These are phyloP conservation scores for Heterotis niloticus DNA, from an alignment of 2,113 vertebrate genomes.

Conservation along the genomic window DNA sequence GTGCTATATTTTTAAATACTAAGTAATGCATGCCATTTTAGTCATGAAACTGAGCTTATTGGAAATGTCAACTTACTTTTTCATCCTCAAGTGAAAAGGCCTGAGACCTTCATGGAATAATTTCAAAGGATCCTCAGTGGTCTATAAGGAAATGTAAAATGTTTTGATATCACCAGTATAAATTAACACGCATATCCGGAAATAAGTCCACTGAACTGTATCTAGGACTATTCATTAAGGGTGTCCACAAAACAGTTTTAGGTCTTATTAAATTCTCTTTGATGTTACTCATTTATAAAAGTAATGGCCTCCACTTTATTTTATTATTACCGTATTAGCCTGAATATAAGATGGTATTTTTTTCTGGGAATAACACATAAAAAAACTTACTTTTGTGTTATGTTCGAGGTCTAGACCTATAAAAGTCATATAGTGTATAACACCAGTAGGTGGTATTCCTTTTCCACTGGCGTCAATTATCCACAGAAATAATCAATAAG, in stretches of 20 bases:
- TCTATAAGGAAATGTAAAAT: background rate
- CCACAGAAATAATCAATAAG: too few species aligned
- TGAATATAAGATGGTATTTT: too few species aligned
- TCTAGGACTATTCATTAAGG: slow-evolving; percentile 73
- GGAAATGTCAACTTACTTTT: background rate
- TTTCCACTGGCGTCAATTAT: too few species aligned
- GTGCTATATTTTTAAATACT: slow-evolving; percentile 43
- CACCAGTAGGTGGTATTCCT: too few species aligned
- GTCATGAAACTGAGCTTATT: slow-evolving; percentile 14
- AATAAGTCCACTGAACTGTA: slow-evolving; percentile 42
- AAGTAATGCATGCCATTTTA: slow-evolving; percentile 71
- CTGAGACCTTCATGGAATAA: background rate
- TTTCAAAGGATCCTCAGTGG: background rate
- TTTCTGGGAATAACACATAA: too few species aligned
- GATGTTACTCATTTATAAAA: slow-evolving; percentile 36
- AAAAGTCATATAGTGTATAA: too few species aligned
- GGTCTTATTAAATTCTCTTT: slow-evolving; percentile 39
- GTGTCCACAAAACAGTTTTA: slow-evolving; percentile 61
- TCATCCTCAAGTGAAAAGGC: background rate
- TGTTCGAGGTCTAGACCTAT: too few species aligned
- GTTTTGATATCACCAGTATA: slow-evolving; percentile 39
- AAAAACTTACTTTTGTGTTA: too few species aligned
- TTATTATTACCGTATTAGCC: too few species aligned
- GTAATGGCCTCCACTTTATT: too few species aligned
- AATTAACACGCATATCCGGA: slow-evolving; percentile 30